phyloP scores from a whole-genome alignment of 1,140 invertebrate genomes.

The Cotesia typhae region DNA sequence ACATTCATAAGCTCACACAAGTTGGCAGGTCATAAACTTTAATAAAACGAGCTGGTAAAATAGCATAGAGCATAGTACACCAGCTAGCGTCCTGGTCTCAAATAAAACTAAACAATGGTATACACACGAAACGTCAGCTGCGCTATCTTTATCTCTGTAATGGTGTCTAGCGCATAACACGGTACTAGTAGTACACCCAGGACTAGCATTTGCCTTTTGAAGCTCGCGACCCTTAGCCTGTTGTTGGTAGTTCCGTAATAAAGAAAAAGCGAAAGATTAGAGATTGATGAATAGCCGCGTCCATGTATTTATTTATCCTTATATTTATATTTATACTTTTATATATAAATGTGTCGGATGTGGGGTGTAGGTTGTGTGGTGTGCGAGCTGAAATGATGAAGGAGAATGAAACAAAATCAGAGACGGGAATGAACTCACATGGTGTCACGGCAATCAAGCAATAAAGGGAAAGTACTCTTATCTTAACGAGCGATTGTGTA shows the following conservation, averaged over 20 bases:
- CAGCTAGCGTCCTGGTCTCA: no score
- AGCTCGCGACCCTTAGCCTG: background rate
- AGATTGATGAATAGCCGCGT: conserved; percentile 28
- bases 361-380: no score
- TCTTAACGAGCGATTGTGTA: conserved; percentile 54
- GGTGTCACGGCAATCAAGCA: conserved; percentile 37
- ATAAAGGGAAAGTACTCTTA: conserved; percentile 38
- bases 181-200: no score
- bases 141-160: conserved; percentile 5
- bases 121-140: conserved; percentile 11
- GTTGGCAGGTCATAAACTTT: conserved; percentile 18
- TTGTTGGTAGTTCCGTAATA: background rate
- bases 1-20: background rate
- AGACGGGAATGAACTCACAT: conserved; percentile 13
- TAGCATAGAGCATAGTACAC: background rate
- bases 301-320: background rate
- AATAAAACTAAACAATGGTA: conserved; percentile 4
- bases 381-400: background rate
- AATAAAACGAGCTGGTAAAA: background rate
- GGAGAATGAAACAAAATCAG: conserved; percentile 28
- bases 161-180: background rate
- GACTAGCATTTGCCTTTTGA: conserved; percentile 8
- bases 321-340: background rate
- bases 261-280: conserved; percentile 6
- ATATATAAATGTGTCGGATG: background rate